Evolutionary conservation across 2,888 invertebrate genomes (phyloP).

Genomic region (Belgica antarctica): DNA sequence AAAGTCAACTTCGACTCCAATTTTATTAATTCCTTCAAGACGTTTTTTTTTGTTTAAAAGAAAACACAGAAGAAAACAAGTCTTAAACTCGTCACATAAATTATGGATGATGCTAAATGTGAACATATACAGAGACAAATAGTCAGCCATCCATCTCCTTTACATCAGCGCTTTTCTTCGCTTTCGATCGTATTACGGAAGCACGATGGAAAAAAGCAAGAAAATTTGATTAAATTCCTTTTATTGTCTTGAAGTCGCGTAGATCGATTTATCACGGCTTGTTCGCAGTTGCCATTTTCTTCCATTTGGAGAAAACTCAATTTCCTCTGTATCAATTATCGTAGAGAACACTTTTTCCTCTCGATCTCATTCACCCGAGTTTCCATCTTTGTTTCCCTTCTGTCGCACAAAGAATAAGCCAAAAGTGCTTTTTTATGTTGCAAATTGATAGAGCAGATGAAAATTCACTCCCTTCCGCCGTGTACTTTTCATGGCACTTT

Average conservation of each 20-base stretch:
- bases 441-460: constrained; percentile 31
- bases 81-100: constrained; percentile 11
- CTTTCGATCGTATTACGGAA: constrained; percentile 17
- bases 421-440: constrained; percentile 43
- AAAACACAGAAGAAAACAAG: too few relatives aligned
- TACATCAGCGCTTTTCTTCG: not conserved
- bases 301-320: constrained; percentile 33
- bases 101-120: constrained; percentile 9
- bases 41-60: not conserved
- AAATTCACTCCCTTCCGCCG: too few relatives aligned
- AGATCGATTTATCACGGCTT: constrained; percentile 28
- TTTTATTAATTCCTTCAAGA: not conserved
- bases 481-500: not conserved
- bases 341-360: not conserved
- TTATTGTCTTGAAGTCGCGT: constrained; percentile 40
- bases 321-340: constrained; percentile 40
- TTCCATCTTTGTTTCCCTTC: constrained; percentile 18
- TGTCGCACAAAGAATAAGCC: not conserved
- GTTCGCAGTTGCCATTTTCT: constrained; percentile 17
- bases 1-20: not conserved
- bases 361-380: too few relatives aligned
- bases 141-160: constrained; percentile 6
- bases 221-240: constrained; percentile 40
- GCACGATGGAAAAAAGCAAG: not conserved
- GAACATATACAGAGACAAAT: not conserved